A percentile compares a stretch with the other conserved stretches of the same genome.
These are phyloP conservation scores for Stenotaenia linearis DNA, from an alignment of 2,888 invertebrate genomes.

Conservation along the genomic window DNA sequence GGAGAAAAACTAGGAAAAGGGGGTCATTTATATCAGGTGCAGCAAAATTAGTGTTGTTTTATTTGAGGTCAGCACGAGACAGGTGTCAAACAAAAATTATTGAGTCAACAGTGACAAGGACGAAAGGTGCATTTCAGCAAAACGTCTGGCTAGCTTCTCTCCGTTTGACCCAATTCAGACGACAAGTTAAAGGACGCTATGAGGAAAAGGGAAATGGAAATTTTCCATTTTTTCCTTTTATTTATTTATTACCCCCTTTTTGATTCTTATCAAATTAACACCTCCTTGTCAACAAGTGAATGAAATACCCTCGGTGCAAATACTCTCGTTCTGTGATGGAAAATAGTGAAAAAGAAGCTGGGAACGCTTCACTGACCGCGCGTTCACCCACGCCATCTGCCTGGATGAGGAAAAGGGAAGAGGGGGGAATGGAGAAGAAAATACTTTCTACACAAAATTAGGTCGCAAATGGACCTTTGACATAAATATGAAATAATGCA, in stretches of 20 bases:
- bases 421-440: background rate
- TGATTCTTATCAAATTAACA: background rate
- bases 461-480: background rate
- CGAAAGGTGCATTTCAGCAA: background rate
- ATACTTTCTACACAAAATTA: slow-evolving; percentile 3
- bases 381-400: slow-evolving; percentile 20
- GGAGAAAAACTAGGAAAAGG: background rate
- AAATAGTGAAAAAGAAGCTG: background rate
- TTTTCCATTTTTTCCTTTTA: background rate
- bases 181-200: slow-evolving; percentile 11
- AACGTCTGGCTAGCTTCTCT: background rate
- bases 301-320: background rate
- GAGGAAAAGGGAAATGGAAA: background rate
- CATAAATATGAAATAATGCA: background rate
- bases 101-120: slow-evolving; percentile 24
- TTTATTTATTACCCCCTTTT: background rate
- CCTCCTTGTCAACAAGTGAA: background rate
- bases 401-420: slow-evolving; percentile 1
- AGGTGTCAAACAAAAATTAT: slow-evolving; percentile 19
- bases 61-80: background rate
- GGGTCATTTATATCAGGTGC: background rate
- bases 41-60: background rate
- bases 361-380: slow-evolving; percentile 2
- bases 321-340: background rate
- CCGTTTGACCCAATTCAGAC: slow-evolving; percentile 5